A percentile compares a stretch with the other conserved stretches of the same genome.
Evolutionary conservation across 2,888 invertebrate species (phyloP).

Genomic region (Hartigia nigra): DNA sequence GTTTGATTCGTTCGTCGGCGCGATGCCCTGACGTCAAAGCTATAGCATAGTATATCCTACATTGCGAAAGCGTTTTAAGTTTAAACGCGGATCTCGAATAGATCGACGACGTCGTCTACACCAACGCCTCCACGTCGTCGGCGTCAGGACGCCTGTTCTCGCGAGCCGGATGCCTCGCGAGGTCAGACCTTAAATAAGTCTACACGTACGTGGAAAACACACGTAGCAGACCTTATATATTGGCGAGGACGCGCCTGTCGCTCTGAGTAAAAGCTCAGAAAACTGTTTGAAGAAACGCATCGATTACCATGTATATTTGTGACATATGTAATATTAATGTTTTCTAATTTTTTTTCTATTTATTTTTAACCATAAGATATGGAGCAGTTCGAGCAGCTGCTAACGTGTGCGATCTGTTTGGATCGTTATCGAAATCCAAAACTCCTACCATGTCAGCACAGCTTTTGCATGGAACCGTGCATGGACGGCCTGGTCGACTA

Average conservation of each 20-base stretch:
- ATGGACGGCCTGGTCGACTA: slow-evolving; percentile 97
- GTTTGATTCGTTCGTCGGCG: not conserved
- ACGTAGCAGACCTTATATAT: slow-evolving; percentile 2
- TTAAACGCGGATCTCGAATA: slow-evolving; percentile 25
- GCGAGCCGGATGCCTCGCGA: slow-evolving; percentile 37
- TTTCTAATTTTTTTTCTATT: not conserved
- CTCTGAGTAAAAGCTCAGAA: not conserved
- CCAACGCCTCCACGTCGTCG: slow-evolving; percentile 4
- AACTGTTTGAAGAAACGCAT: not conserved
- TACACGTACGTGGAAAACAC: not conserved
- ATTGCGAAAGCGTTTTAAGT: slow-evolving; percentile 27
- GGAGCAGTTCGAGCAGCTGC: slow-evolving; percentile 97
- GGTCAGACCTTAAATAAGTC: slow-evolving; percentile 45
- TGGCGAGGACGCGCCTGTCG: not conserved
- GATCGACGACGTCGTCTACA: slow-evolving; percentile 10
- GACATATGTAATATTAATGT: not conserved
- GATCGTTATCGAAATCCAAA: slow-evolving; percentile 98
- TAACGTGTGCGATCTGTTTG: slow-evolving; percentile 98
- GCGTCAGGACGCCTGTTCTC: slow-evolving; percentile 12
- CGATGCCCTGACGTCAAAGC: not conserved
- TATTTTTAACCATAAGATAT: slow-evolving; percentile 68
- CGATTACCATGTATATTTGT: not conserved
- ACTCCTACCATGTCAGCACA: slow-evolving; percentile 98
- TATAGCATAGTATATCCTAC: not conserved
- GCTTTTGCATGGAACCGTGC: slow-evolving; percentile 99